phyloP scores from a whole-genome alignment of 2,888 invertebrate species.

The Apodemia zela region DNA sequence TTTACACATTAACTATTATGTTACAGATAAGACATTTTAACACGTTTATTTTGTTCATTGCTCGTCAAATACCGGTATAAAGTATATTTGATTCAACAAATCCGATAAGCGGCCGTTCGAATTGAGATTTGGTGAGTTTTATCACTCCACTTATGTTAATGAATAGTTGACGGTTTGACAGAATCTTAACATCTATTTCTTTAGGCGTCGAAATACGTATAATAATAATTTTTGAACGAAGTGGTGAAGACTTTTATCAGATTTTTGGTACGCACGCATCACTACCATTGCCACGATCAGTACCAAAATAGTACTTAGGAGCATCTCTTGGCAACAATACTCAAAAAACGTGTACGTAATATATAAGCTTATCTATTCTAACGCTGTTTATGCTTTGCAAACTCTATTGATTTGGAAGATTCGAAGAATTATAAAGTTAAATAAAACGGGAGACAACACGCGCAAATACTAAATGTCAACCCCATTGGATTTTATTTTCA shows the following conservation, averaged over 20 bases:
- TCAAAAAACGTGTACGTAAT: background rate
- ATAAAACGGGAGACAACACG: no score
- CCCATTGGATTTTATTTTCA: background rate
- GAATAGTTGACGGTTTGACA: background rate
- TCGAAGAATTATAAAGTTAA: background rate
- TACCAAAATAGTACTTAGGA: background rate
- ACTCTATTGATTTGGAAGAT: background rate
- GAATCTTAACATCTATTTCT: background rate
- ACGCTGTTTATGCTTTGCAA: no score
- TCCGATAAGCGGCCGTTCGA: background rate
- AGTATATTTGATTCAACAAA: background rate
- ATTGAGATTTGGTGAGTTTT: background rate
- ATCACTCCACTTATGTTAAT: background rate
- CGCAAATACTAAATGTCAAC: no score
- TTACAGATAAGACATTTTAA: constrained; percentile 5
- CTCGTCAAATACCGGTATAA: background rate
- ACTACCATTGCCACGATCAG: no score
- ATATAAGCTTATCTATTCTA: no score
- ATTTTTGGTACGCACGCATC: background rate
- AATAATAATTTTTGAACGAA: background rate
- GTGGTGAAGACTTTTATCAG: background rate
- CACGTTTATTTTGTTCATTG: constrained; percentile 1
- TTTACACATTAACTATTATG: background rate
- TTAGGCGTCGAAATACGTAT: background rate
- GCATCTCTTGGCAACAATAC: background rate